phyloP scores from a whole-genome alignment of 2,888 invertebrate genomes.

The Chymomyza caudatula region DNA sequence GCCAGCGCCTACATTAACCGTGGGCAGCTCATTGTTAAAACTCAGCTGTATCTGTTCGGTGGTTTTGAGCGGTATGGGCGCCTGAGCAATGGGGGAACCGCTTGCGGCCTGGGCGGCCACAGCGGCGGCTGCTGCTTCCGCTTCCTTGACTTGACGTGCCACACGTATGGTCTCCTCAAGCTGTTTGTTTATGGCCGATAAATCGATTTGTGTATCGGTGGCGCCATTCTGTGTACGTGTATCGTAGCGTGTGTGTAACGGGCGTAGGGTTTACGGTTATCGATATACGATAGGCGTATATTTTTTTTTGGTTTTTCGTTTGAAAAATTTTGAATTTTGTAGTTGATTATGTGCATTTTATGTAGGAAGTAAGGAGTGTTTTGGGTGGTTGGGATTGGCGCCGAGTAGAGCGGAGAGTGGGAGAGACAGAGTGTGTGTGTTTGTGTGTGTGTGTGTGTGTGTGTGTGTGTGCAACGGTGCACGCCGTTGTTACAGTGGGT shows the following conservation, averaged over 20 bases:
- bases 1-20: slow-evolving; percentile 34
- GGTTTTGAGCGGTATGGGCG: slow-evolving; percentile 53
- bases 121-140: slow-evolving; percentile 71
- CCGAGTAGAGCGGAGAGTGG: slow-evolving; percentile 24
- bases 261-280: slow-evolving; percentile 13
- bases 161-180: slow-evolving; percentile 78
- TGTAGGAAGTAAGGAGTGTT: slow-evolving; percentile 10
- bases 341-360: slow-evolving; percentile 51
- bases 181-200: slow-evolving; percentile 77
- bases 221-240: slow-evolving; percentile 67
- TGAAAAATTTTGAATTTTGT: slow-evolving; percentile 53
- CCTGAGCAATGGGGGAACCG: slow-evolving; percentile 50
- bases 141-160: slow-evolving; percentile 77
- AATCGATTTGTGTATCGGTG: slow-evolving; percentile 76
- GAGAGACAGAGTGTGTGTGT: slow-evolving; percentile 6
- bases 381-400: slow-evolving; percentile 28
- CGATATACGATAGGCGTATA: slow-evolving; percentile 13
- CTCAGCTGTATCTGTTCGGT: slow-evolving; percentile 73
- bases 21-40: slow-evolving; percentile 72
- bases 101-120: slow-evolving; percentile 38
- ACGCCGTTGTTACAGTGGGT: slow-evolving; percentile 26
- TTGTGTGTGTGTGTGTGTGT: slow-evolving; percentile 3
- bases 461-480: slow-evolving; percentile 3
- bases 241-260: slow-evolving; percentile 21
- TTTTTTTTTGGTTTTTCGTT: slow-evolving; percentile 24